These are phyloP conservation scores for Strigamia crassipes DNA, from an alignment of 2,888 invertebrate species.

Conservation along the genomic window DNA sequence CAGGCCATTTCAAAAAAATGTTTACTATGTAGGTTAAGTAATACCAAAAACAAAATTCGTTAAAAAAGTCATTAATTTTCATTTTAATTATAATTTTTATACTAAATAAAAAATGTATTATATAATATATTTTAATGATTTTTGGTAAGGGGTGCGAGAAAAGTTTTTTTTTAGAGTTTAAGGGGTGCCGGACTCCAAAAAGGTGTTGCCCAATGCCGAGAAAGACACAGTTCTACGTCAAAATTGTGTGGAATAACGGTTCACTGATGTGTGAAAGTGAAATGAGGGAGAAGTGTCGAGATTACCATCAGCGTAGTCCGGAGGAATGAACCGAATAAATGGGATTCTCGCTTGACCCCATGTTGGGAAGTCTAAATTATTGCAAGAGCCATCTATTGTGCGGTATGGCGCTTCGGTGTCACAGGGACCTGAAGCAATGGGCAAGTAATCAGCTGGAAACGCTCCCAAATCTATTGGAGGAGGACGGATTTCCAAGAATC, in stretches of 20 bases:
- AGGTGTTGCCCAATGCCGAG: too few relatives aligned
- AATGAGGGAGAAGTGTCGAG: background rate
- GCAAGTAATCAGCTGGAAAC: slow-evolving; percentile 13
- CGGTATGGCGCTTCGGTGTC: slow-evolving; percentile 63
- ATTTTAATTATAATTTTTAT: too few relatives aligned
- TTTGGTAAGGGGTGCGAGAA: too few relatives aligned
- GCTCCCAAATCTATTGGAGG: background rate
- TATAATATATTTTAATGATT: too few relatives aligned
- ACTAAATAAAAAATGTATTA: too few relatives aligned
- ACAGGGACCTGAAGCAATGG: background rate
- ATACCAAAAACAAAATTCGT: too few relatives aligned
- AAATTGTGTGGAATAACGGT: background rate
- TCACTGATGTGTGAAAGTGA: background rate
- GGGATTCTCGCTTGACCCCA: slow-evolving; percentile 76
- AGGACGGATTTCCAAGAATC: background rate
- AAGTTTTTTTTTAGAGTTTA: too few relatives aligned
- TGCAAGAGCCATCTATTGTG: slow-evolving; percentile 75
- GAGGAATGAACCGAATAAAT: slow-evolving; percentile 72
- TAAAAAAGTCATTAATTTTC: too few relatives aligned
- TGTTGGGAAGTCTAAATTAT: slow-evolving; percentile 69
- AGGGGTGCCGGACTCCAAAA: too few relatives aligned
- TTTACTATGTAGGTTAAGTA: too few relatives aligned
- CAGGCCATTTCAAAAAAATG: too few relatives aligned
- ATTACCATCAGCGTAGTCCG: slow-evolving; percentile 77
- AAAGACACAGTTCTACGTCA: too few relatives aligned